phyloP scores from a whole-genome alignment of 2,113 vertebrate species.

The Rhinolophus sinicus region DNA sequence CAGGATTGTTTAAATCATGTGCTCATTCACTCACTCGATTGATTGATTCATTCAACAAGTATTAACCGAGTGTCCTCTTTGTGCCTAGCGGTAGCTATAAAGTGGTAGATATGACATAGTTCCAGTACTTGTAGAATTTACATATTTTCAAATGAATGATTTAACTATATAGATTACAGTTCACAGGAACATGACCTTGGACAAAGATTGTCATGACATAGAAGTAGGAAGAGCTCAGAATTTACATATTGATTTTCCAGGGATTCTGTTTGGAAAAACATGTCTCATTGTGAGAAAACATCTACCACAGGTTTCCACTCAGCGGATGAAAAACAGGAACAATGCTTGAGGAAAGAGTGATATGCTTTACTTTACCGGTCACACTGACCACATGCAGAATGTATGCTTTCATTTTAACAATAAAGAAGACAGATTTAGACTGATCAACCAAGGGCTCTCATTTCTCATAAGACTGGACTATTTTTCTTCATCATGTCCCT shows the following conservation, averaged over 20 bases:
- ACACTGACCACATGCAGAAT: background rate
- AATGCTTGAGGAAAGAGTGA: background rate
- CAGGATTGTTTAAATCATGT: background rate
- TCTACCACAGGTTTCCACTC: background rate
- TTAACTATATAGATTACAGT: background rate
- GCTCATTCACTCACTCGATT: background rate
- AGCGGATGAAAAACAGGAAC: background rate
- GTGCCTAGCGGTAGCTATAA: background rate
- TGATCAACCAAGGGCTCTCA: background rate
- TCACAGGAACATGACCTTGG: background rate
- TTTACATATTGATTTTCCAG: background rate
- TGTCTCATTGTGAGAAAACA: background rate
- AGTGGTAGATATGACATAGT: background rate
- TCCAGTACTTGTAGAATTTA: background rate
- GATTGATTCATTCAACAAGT: background rate
- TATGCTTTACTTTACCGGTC: background rate
- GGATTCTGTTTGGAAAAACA: background rate
- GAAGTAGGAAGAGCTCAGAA: background rate
- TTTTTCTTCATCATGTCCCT: background rate
- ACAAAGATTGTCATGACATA: background rate
- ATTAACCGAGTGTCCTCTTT: background rate
- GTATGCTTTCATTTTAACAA: background rate
- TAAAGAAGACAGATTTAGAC: background rate
- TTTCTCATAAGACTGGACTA: background rate
- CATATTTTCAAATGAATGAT: background rate